Percentiles rank a stretch among this genome's conserved stretches.
Evolutionary conservation across 1,140 invertebrate genomes (phyloP).

Genomic region (Steinernema khuongi): DNA sequence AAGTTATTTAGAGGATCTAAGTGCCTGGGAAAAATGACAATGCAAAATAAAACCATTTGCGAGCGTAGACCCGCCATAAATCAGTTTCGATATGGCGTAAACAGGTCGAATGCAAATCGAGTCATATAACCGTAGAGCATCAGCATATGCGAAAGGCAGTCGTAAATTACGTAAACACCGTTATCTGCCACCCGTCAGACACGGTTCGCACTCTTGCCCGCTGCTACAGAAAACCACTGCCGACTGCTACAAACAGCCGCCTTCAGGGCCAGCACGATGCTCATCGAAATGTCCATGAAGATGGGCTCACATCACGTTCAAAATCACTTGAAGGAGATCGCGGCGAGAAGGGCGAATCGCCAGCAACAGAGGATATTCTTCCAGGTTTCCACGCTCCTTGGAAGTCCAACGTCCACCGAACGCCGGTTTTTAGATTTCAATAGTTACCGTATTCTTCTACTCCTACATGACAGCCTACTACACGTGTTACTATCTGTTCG

Average conservation of each 20-base stretch:
- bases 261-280: slow-evolving; percentile 56
- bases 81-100: too few species aligned
- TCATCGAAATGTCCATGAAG: slow-evolving; percentile 58
- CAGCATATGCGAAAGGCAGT: too few species aligned
- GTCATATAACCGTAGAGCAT: too few species aligned
- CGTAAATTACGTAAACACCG: too few species aligned
- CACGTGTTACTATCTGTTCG: slow-evolving; percentile 51
- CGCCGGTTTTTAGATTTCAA: slow-evolving; percentile 49
- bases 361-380: slow-evolving; percentile 55
- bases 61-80: too few species aligned
- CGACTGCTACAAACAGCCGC: background rate
- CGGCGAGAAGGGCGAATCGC: slow-evolving; percentile 48
- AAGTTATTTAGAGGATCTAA: too few species aligned
- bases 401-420: background rate
- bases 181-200: too few species aligned
- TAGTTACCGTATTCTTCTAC: slow-evolving; percentile 57
- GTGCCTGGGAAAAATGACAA: too few species aligned
- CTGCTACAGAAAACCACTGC: background rate
- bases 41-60: too few species aligned
- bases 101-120: too few species aligned
- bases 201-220: too few species aligned
- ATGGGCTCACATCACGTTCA: slow-evolving; percentile 54
- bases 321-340: slow-evolving; percentile 50
- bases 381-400: slow-evolving; percentile 37
- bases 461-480: slow-evolving; percentile 57